These are phyloP conservation scores for Empis stercorea DNA, from an alignment of 2,888 invertebrate genomes.

Conservation along the genomic window DNA sequence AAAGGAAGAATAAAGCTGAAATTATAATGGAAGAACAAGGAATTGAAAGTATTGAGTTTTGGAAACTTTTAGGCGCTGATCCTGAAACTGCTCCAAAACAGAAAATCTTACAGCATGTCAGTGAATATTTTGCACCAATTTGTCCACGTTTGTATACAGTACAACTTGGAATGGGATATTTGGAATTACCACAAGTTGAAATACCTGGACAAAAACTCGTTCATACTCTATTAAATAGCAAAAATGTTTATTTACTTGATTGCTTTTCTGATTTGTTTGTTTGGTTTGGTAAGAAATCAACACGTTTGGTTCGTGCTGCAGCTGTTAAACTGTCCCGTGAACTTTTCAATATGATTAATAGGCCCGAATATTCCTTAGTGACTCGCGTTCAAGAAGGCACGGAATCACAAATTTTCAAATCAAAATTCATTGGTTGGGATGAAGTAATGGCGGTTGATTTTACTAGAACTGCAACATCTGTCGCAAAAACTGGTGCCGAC, in stretches of 20 bases:
- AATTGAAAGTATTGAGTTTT: constrained; percentile 74
- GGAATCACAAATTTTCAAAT: constrained; percentile 88
- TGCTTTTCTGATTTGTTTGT: constrained; percentile 89
- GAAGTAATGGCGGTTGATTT: constrained; percentile 98
- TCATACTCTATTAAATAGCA: constrained; percentile 68
- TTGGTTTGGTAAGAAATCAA: constrained; percentile 98
- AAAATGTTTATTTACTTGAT: constrained; percentile 93
- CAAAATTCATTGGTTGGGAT: constrained; percentile 96
- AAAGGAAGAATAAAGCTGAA: constrained; percentile 89
- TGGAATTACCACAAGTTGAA: constrained; percentile 91
- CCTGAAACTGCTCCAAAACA: constrained; percentile 31
- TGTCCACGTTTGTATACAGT: constrained; percentile 81
- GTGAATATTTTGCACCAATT: constrained; percentile 23
- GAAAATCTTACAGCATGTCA: constrained; percentile 32
- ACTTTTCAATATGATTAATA: constrained; percentile 84
- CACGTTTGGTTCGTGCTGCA: constrained; percentile 85
- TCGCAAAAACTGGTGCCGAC: constrained; percentile 91
- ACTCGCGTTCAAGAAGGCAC: constrained; percentile 85
- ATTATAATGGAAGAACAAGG: constrained; percentile 69
- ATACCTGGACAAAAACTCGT: constrained; percentile 61
- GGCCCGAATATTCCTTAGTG: constrained; percentile 77
- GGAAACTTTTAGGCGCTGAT: constrained; percentile 50
- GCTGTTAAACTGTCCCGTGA: constrained; percentile 96
- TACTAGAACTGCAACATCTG: constrained; percentile 94
- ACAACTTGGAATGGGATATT: constrained; percentile 94